Conservation (phyloP, 1,140 invertebrate genomes). For the Lysiphlebus fabarum region DNA sequence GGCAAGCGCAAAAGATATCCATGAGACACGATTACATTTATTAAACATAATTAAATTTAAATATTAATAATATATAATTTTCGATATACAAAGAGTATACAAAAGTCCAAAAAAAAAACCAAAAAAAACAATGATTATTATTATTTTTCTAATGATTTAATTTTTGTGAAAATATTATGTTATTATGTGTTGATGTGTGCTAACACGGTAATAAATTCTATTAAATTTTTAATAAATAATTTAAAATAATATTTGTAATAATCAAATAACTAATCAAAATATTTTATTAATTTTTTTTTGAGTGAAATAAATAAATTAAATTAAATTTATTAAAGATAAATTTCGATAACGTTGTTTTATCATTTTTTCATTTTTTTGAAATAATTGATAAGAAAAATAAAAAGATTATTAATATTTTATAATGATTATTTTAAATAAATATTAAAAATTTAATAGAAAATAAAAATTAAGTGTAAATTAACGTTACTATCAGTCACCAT, state of each 20-base stretch:
- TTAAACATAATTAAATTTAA: constrained; percentile 54
- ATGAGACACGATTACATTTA: constrained; percentile 55
- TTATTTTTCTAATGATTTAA: constrained; percentile 4
- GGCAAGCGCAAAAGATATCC: constrained; percentile 54
- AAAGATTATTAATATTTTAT: no score
- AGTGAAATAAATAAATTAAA: no score
- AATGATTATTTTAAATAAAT: no score
- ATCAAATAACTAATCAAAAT: constrained; percentile 18
- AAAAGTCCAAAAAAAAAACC: constrained; percentile 18
- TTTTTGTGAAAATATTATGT: constrained; percentile 15
- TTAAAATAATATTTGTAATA: constrained; percentile 22
- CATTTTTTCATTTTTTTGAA: no score
- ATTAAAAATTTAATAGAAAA: constrained; percentile 20
- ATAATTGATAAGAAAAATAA: no score
- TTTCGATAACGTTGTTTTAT: no score
- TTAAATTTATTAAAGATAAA: no score
- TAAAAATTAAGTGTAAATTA: constrained; percentile 18
- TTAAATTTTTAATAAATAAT: background rate
- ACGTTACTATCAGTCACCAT: constrained; percentile 39
- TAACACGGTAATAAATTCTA: constrained; percentile 3
- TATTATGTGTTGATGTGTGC: background rate
- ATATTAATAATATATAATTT: constrained; percentile 45
- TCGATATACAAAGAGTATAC: constrained; percentile 46
- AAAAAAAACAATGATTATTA: constrained; percentile 17
- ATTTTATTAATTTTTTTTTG: no score